Evolutionary conservation across 2,888 invertebrate genomes (phyloP), one percentile per base, ranked within the genome.

Genomic region (Exephanes ischioxanthus): DNA sequence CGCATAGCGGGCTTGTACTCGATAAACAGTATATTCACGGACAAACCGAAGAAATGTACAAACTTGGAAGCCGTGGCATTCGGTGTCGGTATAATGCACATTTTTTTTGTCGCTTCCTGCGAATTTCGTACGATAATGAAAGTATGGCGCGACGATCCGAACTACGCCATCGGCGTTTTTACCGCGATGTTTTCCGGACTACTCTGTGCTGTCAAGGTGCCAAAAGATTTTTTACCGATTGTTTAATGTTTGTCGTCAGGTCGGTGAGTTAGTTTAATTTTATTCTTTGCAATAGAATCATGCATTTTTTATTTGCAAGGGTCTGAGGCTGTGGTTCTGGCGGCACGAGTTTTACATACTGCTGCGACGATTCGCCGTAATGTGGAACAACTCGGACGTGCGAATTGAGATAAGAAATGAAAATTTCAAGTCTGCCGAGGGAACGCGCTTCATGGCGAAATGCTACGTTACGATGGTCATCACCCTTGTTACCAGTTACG

Each of bases 161-260:
- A 85, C 45, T 85, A 85, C 77, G 85, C 85, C 0, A 80, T 85
- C 26, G 85, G 85, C 51, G 67, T 55, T 16, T 85, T 85, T 9
- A 85, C 85, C 0, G 85, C 85, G 4, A 85, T 85, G 85, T 85
- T 85, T 48, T 85, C 85, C 41, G 85, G 85, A 16, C 26, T 85
- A 63, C 83, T 85, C 16, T 85, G 85, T 68, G 85, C 83, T 30
- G 55, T 85, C 33, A 85, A 85, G 85, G 85, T 85, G 22, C 11
- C 11, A 58, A 70, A 4, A 2, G 5, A n/a, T 53, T 53, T 19
- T 6, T 53, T 0, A 53, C 6, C n/a, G n/a, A n/a, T 53, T n/a
- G 1, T 53, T 53, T 9, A 7, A 16, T 53, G 53, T 2, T n/a
- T 53, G 7, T 19, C 7, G 53, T 53, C 7, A 53, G 16, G 5